Conservation (phyloP, 2,797 vertebrate species). For the Esox lucius region DNA sequence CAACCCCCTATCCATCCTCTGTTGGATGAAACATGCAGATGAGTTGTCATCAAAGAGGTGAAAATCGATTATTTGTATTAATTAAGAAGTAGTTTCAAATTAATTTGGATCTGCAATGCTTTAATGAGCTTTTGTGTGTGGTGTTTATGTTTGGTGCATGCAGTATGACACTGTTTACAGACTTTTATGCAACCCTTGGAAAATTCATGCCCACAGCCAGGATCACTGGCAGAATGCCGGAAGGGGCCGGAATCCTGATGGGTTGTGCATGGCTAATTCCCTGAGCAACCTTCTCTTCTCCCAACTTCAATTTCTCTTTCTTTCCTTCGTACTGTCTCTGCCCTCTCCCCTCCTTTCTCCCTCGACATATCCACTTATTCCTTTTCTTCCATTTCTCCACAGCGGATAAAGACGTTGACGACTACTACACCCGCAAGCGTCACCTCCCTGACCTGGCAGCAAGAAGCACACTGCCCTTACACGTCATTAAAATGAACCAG, state of each 20-base stretch:
- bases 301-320: conserved; percentile 26
- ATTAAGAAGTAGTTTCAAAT: neutral
- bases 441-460: conserved; percentile 96
- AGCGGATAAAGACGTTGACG: conserved; percentile 97
- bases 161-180: conserved; percentile 44
- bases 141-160: conserved; percentile 54
- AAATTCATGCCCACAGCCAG: conserved; percentile 57
- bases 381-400: conserved; percentile 43
- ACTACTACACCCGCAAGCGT: conserved; percentile 93
- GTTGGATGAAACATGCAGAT: conserved; percentile 9
- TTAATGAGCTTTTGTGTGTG: conserved; percentile 1
- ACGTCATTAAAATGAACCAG: conserved; percentile 93
- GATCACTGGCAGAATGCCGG: conserved; percentile 56
- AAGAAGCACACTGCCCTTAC: conserved; percentile 91
- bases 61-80: too few species aligned
- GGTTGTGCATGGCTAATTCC: conserved; percentile 30
- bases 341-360: conserved; percentile 1
- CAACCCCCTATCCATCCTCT: neutral
- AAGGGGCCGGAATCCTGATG: conserved; percentile 49
- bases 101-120: conserved; percentile 27
- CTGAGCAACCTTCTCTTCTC: neutral
- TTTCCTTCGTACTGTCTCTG: conserved; percentile 30
- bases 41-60: neutral
- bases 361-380: conserved; percentile 22
- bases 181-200: conserved; percentile 61